Evolutionary conservation across 1,140 invertebrate species (phyloP), one percentile per base, ranked within the genome.

Genomic region (Steinernema feltiae): DNA sequence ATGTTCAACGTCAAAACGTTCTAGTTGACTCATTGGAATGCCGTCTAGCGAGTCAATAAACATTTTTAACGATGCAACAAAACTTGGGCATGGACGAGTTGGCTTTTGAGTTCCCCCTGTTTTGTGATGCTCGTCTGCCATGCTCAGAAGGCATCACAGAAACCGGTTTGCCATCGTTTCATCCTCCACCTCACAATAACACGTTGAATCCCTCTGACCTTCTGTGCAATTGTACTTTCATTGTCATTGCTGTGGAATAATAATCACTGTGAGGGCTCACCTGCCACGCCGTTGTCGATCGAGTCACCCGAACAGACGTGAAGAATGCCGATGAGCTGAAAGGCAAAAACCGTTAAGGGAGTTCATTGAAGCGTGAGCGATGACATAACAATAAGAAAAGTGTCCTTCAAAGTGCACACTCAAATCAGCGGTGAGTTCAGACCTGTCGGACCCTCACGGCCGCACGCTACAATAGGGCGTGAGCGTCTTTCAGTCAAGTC

Each of bases 211-310:
- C n/a, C n/a, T n/a, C n/a, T n/a, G 69, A 30, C 69, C 31, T 70
- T 70, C 7, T n/a, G 69, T n/a, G 7, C 27, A 70, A 70, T 70
- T 70, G 18, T 70, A 70, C n/a, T 12, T n/a, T 70, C 7, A n/a
- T n/a, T n/a, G n/a, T n/a, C n/a, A n/a, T 32, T 32, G 70, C 30
- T 53, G 7, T 41, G 35, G 18, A 71, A 71, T 3, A 7, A 30
- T 35, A 71, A 53, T 3, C 21, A 15, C 21, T 21, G 30, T 27
- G 3, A 18, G n/a, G n/a, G n/a, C n/a, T n/a, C n/a, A 79, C 78
- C 76, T 63, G 29, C 32, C 12, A 79, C 48, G 27, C 78, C 78
- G 35, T 79, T 79, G 21, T 79, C 78, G 24, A 79, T 79, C 29
- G 78, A 69, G 27, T 77, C 76, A n/a, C 72, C 71, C 1, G 35